Conservation (phyloP, 1,140 invertebrate genomes). For the Drosophila nasuta region DNA sequence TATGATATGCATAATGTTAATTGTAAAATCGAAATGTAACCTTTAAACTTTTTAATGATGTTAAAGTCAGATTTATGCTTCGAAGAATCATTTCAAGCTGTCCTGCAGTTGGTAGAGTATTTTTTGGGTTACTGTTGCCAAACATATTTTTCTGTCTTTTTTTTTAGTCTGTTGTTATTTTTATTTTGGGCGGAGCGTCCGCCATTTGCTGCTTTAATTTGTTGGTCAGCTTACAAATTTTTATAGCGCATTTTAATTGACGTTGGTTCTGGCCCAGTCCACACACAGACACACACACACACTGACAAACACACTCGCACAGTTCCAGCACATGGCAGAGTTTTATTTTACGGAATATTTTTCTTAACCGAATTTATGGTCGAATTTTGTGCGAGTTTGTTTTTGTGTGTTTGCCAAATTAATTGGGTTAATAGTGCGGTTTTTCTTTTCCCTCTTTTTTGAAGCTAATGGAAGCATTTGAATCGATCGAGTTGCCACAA, state of each 20-base stretch:
- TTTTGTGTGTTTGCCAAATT: conserved; percentile 16
- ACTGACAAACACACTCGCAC: too few species aligned
- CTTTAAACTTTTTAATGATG: too few species aligned
- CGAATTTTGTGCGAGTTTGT: conserved; percentile 16
- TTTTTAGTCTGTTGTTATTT: conserved; percentile 6
- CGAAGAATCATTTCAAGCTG: not conserved
- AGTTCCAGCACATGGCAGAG: conserved; percentile 23
- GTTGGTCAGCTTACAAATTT: conserved; percentile 51
- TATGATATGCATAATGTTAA: too few species aligned
- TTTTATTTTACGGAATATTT: conserved; percentile 45
- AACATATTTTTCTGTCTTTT: not conserved
- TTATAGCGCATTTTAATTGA: conserved; percentile 53
- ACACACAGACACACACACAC: not conserved
- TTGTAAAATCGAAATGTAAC: too few species aligned
- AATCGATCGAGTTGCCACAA: conserved; percentile 23
- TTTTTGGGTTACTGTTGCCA: not conserved
- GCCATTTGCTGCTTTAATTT: conserved; percentile 48
- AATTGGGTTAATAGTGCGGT: conserved; percentile 47
- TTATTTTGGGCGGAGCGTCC: conserved; percentile 22
- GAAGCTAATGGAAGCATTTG: conserved; percentile 18
- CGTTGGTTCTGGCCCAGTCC: conserved; percentile 32
- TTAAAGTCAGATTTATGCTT: not conserved
- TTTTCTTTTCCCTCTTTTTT: not conserved
- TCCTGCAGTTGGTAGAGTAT: conserved; percentile 4
- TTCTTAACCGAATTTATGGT: conserved; percentile 48